A percentile compares a stretch with the other conserved stretches of the same genome.
These are phyloP conservation scores for Laticauda colubrina DNA, from an alignment of 2,113 vertebrate species.

Conservation along the genomic window DNA sequence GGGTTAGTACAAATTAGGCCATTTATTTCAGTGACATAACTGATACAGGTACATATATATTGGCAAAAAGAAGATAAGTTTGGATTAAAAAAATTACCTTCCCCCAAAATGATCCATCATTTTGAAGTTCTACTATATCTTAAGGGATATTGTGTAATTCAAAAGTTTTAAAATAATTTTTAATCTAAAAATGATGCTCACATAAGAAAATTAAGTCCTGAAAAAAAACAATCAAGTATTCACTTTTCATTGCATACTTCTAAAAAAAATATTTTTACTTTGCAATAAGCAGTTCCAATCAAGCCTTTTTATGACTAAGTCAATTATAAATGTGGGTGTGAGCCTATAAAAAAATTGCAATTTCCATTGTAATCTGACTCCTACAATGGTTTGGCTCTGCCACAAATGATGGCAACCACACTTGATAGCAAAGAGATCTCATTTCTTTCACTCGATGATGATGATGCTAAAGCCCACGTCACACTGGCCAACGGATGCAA, in stretches of 20 bases:
- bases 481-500: too few species aligned
- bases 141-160: not conserved
- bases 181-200: not conserved
- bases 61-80: not conserved
- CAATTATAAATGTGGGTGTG: not conserved
- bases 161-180: not conserved
- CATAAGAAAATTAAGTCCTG: not conserved
- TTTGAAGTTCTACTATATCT: not conserved
- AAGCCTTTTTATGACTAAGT: not conserved
- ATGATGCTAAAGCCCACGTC: too few species aligned
- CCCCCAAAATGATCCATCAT: not conserved
- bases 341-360: not conserved
- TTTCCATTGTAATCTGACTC: not conserved
- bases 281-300: not conserved
- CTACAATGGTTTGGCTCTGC: not conserved
- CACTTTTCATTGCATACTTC: not conserved
- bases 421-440: conserved; percentile 14
- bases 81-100: not conserved
- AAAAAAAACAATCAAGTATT: not conserved
- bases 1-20: not conserved
- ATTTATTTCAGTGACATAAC: not conserved
- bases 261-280: not conserved
- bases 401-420: not conserved
- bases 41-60: not conserved
- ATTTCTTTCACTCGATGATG: conserved; percentile 16